phyloP scores from a whole-genome alignment of 2,113 vertebrate species.

The Callipepla californica region DNA sequence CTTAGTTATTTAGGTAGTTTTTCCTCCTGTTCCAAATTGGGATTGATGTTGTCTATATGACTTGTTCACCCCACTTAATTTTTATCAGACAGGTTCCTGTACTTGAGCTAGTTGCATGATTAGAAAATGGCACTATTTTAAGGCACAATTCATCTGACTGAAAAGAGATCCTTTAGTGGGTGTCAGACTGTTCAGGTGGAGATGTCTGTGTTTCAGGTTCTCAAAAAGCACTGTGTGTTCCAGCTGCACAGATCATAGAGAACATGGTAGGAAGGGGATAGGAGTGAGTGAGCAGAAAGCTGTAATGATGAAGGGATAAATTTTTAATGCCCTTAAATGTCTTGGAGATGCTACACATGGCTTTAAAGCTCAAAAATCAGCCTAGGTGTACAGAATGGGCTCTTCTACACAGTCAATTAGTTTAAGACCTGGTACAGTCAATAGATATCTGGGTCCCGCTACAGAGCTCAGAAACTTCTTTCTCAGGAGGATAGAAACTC shows the following conservation, averaged over 20 bases:
- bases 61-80: neutral
- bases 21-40: neutral
- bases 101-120: neutral
- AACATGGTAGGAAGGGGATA: neutral
- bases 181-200: neutral
- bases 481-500: neutral
- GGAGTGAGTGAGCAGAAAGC: neutral
- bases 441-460: neutral
- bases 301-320: neutral
- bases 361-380: neutral
- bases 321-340: neutral
- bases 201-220: neutral
- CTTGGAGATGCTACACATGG: neutral
- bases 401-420: neutral
- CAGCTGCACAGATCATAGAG: neutral
- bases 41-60: neutral
- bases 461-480: neutral
- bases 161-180: neutral
- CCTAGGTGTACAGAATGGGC: neutral
- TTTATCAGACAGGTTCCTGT: neutral
- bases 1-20: neutral
- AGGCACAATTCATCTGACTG: neutral
- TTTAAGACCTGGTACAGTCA: neutral
- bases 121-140: neutral
- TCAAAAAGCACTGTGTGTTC: neutral